These are phyloP conservation scores for Brachionus asplanchnoidis DNA, from an alignment of 1,140 invertebrate species.

Conservation along the genomic window DNA sequence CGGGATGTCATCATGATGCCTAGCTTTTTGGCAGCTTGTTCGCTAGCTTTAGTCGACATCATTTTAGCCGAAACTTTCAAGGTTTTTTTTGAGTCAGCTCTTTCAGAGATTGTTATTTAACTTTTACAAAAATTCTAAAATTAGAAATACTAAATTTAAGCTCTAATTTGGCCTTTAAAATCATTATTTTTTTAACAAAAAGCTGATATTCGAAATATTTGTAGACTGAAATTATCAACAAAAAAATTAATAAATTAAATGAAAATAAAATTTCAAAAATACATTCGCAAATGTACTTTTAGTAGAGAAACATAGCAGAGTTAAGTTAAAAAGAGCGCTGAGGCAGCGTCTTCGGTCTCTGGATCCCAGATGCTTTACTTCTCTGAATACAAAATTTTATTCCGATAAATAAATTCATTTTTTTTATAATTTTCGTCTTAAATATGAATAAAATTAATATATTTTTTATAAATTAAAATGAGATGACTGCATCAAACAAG, in stretches of 20 bases:
- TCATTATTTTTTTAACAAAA: not conserved
- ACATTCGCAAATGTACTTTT: not conserved
- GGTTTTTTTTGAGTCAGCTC: not conserved
- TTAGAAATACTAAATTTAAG: not conserved
- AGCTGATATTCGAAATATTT: not conserved
- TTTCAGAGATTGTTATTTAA: not conserved
- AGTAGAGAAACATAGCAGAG: not conserved
- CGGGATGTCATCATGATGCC: conserved; percentile 6
- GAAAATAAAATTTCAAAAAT: not conserved
- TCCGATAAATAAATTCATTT: not conserved
- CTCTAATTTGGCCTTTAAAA: not conserved
- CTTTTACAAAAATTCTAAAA: not conserved
- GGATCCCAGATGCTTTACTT: not conserved
- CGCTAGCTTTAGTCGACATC: conserved; percentile 6
- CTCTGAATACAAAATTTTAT: too few relatives aligned
- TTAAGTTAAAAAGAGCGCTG: not conserved
- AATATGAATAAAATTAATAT: too few relatives aligned
- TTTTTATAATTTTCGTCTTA: not conserved
- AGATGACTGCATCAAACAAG: too few relatives aligned
- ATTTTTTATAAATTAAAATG: too few relatives aligned
- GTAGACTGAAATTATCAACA: not conserved
- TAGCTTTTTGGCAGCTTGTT: conserved; percentile 18
- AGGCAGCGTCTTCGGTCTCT: not conserved
- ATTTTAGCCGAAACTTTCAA: not conserved
- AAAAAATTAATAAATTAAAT: conserved; percentile 13